A percentile compares a stretch with the other conserved stretches of the same genome.
Evolutionary conservation across 2,888 invertebrate species (phyloP).

Genomic region (Galeruca laticollis): DNA sequence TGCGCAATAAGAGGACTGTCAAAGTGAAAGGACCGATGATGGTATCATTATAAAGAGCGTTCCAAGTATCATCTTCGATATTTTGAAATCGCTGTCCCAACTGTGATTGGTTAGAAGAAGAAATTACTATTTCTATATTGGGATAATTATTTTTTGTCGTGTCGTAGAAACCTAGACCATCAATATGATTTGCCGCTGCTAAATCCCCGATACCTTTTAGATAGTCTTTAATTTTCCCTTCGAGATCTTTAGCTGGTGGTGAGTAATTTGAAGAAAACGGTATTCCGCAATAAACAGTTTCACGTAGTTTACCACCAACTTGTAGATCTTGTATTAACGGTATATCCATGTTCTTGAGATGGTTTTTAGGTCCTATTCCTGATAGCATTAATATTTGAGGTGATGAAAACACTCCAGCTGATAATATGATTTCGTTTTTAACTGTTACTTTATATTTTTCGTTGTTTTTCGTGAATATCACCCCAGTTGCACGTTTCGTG

Average conservation of each 20-base stretch:
- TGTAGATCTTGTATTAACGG: conserved; percentile 74
- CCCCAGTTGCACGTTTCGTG: conserved; percentile 71
- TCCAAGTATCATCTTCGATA: conserved; percentile 12
- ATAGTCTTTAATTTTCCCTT: conserved; percentile 69
- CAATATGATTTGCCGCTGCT: conserved; percentile 23
- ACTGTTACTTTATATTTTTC: conserved; percentile 29
- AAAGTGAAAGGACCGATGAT: conserved; percentile 25
- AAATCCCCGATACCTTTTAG: conserved; percentile 41
- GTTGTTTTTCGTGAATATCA: conserved; percentile 75
- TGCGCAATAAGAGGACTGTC: conserved; percentile 41
- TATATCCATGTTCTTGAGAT: conserved; percentile 72
- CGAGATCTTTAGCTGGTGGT: conserved; percentile 37
- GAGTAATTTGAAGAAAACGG: conserved; percentile 77
- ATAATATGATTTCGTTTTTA: conserved; percentile 75
- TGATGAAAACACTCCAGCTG: conserved; percentile 83
- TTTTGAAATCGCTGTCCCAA: conserved; percentile 9
- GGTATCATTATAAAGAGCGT: conserved; percentile 6
- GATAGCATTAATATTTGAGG: conserved; percentile 87
- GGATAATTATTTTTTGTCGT: conserved; percentile 20
- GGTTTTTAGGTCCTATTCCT: conserved; percentile 77
- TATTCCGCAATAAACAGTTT: conserved; percentile 78
- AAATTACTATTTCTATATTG: conserved; percentile 32
- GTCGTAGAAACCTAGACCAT: conserved; percentile 27
- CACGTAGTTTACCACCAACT: conserved; percentile 83
- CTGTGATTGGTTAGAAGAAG: conserved; percentile 69